Base-by-base conservation (phyloP, 2,797 vertebrate species). In the Microtus californicus region DNA sequence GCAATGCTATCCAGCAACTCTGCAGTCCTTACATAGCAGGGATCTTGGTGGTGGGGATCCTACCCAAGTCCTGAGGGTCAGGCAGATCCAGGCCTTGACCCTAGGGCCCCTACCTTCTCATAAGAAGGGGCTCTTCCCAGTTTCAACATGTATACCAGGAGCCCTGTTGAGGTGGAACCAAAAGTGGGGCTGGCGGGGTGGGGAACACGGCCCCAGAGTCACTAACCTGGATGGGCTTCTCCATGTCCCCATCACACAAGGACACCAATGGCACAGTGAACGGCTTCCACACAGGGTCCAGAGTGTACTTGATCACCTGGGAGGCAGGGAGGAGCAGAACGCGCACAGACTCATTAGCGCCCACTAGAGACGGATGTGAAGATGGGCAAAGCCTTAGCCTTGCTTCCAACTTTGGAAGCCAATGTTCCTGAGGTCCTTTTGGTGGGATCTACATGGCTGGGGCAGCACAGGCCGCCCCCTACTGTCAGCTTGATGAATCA, bases 241-340 rank as follows among this genome's bases (percentile, higher is more conserved):
- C 99, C 95, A 99, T 97, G 37, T 99, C 99, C 96, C 99, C 99
- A 90, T 99, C 99, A 74, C 99, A 99, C 90, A 99, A 98, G 27
- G 99, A 99, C 97, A 99, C 99, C 83, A 99, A 98, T 25, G 99
- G 99, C 96, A 99, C 99, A 0, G 99, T 99, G 97, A 99, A 99
- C 0, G 99, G 98, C 96, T 99, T 99, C 99, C 99, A 99, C 63
- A 99, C 97, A 0, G 99, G 99, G 97, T 99, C 99, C 98, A 99
- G 98, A 0, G 99, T 99, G 98, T 99, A 99, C 97, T 99, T 99
- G 98, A 99, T 99, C 93, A 99, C 99, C 99, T 99, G 95, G 0
- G 1, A 87, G 69, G 80, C 51, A 2, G 48, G 4, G 31, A 95
- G n/a, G 0, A 8, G 19, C 31, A 51, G 45, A 11, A 56, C 6